These are phyloP conservation scores for Athrips mouffetella DNA, from an alignment of 2,888 invertebrate species.

Conservation along the genomic window DNA sequence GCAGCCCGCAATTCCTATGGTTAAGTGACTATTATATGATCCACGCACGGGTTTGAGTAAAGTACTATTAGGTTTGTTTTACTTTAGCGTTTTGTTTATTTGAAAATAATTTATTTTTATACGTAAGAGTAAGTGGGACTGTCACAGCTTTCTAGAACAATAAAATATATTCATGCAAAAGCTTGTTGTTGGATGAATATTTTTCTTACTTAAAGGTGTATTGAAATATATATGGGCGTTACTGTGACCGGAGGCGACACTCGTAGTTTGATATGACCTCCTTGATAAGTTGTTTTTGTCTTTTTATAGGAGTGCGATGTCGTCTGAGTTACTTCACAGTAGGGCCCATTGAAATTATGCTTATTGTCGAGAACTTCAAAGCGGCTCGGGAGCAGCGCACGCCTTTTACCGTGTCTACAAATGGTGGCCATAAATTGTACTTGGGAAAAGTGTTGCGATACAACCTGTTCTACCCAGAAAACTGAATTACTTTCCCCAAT, in stretches of 20 bases:
- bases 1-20: too few species aligned
- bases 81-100: neutral
- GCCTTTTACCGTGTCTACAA: neutral
- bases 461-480: too few species aligned
- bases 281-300: neutral
- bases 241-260: neutral
- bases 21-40: too few species aligned
- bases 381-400: neutral
- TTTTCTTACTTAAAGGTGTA: neutral
- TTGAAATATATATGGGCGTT: neutral
- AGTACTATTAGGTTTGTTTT: neutral
- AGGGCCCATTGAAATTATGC: neutral
- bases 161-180: slow-evolving; percentile 18
- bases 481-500: too few species aligned
- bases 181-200: slow-evolving; percentile 16
- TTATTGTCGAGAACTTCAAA: neutral
- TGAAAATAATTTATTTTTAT: slow-evolving; percentile 15
- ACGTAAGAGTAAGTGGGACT: slow-evolving; percentile 9
- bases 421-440: too few species aligned
- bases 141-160: slow-evolving; percentile 20
- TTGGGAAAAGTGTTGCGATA: too few species aligned
- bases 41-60: neutral
- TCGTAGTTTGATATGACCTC: neutral
- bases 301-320: neutral
- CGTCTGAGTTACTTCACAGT: neutral